Evolutionary conservation across 1,140 invertebrate genomes (phyloP).

Genomic region (Monochamus saltuarius): DNA sequence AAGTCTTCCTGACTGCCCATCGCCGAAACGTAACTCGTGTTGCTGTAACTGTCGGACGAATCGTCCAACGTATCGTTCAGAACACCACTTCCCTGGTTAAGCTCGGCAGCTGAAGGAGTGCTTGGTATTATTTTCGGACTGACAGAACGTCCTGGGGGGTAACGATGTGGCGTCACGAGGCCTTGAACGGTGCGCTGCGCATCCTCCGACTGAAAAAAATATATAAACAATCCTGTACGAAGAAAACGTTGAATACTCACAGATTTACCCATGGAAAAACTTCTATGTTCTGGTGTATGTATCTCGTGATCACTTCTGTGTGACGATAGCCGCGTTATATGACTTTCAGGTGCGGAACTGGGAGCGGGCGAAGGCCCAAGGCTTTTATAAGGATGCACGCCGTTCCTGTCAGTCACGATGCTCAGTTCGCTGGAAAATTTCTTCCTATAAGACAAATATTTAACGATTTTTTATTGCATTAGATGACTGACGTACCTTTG

Average conservation of each 20-base stretch:
- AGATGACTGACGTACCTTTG: constrained; percentile 24
- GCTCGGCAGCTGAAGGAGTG: constrained; percentile 12
- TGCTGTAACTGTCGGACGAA: constrained; percentile 73
- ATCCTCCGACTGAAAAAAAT: constrained; percentile 30
- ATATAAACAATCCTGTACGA: not conserved
- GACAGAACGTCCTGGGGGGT: constrained; percentile 34
- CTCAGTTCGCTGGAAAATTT: constrained; percentile 56
- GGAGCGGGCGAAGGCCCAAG: constrained; percentile 29
- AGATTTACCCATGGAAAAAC: constrained; percentile 33
- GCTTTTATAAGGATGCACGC: constrained; percentile 15
- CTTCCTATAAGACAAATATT: constrained; percentile 38
- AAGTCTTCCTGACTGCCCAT: constrained; percentile 92
- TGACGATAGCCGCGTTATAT: constrained; percentile 50
- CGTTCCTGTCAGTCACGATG: constrained; percentile 47
- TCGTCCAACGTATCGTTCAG: constrained; percentile 51
- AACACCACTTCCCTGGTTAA: not conserved
- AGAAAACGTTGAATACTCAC: constrained; percentile 12
- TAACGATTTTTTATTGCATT: not conserved
- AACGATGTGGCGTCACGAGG: constrained; percentile 46
- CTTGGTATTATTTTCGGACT: constrained; percentile 33
- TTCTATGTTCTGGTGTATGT: constrained; percentile 57
- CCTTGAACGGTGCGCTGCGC: constrained; percentile 37
- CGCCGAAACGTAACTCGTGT: constrained; percentile 88
- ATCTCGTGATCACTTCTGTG: constrained; percentile 64
- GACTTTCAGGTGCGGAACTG: constrained; percentile 38